Evolutionary conservation across 2,797 vertebrate species (phyloP).

Genomic region (Cuniculus paca): DNA sequence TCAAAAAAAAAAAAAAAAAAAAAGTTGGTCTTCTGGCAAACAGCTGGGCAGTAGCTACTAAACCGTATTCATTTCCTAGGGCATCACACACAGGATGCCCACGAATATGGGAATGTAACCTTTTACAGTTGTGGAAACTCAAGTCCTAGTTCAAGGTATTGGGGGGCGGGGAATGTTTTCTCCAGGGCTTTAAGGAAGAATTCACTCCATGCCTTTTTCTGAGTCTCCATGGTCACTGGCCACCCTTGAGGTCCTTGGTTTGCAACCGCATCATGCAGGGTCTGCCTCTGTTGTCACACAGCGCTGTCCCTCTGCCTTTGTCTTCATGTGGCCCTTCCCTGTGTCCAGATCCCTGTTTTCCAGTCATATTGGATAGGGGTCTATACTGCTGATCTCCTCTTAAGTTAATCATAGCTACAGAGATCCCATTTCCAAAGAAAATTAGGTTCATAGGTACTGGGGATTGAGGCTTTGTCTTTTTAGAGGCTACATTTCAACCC

Average conservation of each 20-base stretch:
- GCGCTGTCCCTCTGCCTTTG: background rate
- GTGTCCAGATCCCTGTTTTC: background rate
- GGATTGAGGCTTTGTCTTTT: background rate
- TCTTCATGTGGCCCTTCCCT: background rate
- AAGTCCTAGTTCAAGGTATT: background rate
- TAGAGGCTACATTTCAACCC: background rate
- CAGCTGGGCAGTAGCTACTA: background rate
- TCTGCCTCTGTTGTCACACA: background rate
- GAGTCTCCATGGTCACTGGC: background rate
- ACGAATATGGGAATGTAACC: background rate
- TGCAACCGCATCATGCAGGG: background rate
- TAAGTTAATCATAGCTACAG: background rate
- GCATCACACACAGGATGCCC: background rate
- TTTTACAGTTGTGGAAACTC: background rate
- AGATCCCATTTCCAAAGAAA: background rate
- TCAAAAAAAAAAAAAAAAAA: too few relatives aligned
- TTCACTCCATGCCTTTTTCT: background rate
- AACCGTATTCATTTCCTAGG: background rate
- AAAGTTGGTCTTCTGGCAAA: background rate
- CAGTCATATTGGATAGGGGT: background rate
- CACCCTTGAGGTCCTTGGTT: too few relatives aligned
- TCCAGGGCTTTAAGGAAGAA: background rate
- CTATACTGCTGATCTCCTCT: background rate
- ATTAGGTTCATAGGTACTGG: background rate
- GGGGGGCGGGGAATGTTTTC: background rate